phyloP scores from a whole-genome alignment of 1,140 invertebrate species.

The Rhopalosiphum padi region DNA sequence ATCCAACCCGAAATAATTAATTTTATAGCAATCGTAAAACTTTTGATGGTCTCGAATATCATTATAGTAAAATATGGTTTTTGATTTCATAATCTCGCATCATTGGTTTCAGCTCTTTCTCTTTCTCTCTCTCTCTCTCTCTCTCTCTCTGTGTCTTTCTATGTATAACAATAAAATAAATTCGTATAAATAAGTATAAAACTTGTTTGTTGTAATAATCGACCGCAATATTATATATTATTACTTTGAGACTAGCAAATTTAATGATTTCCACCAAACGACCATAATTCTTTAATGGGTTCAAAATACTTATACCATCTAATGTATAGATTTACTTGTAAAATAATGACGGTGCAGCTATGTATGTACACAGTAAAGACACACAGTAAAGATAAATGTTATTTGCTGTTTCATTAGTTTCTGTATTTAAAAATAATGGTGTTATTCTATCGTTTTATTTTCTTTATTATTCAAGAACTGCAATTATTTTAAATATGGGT shows the following conservation, averaged over 20 bases:
- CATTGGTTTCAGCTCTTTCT: not conserved
- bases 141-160: too few species aligned
- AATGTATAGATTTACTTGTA: not conserved
- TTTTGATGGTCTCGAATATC: not conserved
- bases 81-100: not conserved
- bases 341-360: not conserved
- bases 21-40: not conserved
- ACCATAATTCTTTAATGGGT: not conserved
- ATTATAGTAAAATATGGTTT: constrained; percentile 9
- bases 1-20: not conserved
- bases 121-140: too few species aligned
- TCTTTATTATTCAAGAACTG: not conserved
- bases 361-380: too few species aligned
- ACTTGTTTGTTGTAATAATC: not conserved
- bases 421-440: not conserved
- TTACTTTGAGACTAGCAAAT: not conserved
- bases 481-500: not conserved
- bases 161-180: not conserved
- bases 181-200: not conserved
- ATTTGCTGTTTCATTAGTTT: not conserved
- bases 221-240: not conserved
- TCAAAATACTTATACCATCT: not conserved
- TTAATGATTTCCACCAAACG: not conserved
- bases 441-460: not conserved
- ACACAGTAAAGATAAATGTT: not conserved